Percentiles rank a stretch among this genome's conserved stretches.
Conservation (phyloP, 2,888 invertebrate genomes). For the Brenthis ino region DNA sequence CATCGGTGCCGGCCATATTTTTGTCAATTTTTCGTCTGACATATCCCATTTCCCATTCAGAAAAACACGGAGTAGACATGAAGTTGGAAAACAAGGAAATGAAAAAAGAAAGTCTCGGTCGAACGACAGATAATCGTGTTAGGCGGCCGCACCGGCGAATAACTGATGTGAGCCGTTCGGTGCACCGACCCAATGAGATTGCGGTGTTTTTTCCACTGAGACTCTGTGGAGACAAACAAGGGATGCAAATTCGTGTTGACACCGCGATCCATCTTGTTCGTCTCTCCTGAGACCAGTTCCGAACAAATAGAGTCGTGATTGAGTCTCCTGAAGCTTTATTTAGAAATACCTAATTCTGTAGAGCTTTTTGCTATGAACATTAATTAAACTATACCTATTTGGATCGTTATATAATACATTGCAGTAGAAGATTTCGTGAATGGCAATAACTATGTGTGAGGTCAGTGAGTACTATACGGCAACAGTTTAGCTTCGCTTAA, state of each 20-base stretch:
- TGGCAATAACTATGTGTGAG: slow-evolving; percentile 60
- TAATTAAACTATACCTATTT: not conserved
- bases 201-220: slow-evolving; percentile 77
- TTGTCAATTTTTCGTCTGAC: slow-evolving; percentile 82
- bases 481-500: slow-evolving; percentile 73
- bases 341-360: slow-evolving; percentile 29
- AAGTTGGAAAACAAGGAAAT: slow-evolving; percentile 80
- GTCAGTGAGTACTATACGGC: slow-evolving; percentile 63
- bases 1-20: slow-evolving; percentile 75
- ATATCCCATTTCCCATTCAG: slow-evolving; percentile 80
- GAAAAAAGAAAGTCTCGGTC: slow-evolving; percentile 77
- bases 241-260: slow-evolving; percentile 83
- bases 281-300: slow-evolving; percentile 74
- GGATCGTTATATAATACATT: not conserved
- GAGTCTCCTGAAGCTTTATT: slow-evolving; percentile 62
- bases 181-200: slow-evolving; percentile 79
- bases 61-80: slow-evolving; percentile 78
- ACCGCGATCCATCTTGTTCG: slow-evolving; percentile 81
- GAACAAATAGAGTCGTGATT: slow-evolving; percentile 77
- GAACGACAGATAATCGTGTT: slow-evolving; percentile 81
- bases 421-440: slow-evolving; percentile 13
- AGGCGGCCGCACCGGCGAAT: slow-evolving; percentile 76
- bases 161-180: slow-evolving; percentile 72
- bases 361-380: not conserved
- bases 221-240: slow-evolving; percentile 78